Evolutionary conservation across 2,888 invertebrate species (phyloP), one percentile per base, ranked within the genome.

Genomic region (Physocephala rufipes): DNA sequence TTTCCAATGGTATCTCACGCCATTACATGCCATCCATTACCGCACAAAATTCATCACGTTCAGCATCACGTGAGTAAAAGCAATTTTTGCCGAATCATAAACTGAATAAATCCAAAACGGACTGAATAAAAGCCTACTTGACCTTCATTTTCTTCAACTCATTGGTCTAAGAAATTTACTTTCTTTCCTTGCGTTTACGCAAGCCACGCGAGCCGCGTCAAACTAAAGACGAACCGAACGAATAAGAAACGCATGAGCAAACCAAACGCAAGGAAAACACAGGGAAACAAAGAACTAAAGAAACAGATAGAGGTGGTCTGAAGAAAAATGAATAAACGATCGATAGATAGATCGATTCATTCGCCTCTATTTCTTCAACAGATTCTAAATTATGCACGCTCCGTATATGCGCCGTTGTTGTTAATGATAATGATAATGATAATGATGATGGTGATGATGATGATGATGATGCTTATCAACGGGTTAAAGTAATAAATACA

Each of bases 321-420:
- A 16, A 16, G 16, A n/a, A n/a, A n/a, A n/a, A n/a, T n/a, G n/a
- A n/a, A n/a, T n/a, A n/a, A 55, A 13, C 55, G 55, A 4, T 21
- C 24, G 58, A 58, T 58, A 12, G 58, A 58, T 58, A 24, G 58
- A 58, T 58, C 58, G 58, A 21, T 21, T 13, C 26, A 21, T 28
- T 47, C 64, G 24, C 16, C n/a, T 15, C 24, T 16, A 47, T 63
- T 47, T 21, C 45, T 55, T 58, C 58, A 55, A 58, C 67, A 58
- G 58, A 58, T 58, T 45, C 55, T 58, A 58, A 67, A 67, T 58
- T 67, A 58, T 67, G 67, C 58, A 47, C 67, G 67, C 67, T 67
- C 67, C 45, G 67, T 58, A 55, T 67, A 45, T 45, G 43, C 36
- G 24, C 15, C 58, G 58, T 16, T 2, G 58, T 28, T 51, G 65